Evolutionary conservation across 2,113 vertebrate species (phyloP).

Genomic region (Psilopsiagon aymara): DNA sequence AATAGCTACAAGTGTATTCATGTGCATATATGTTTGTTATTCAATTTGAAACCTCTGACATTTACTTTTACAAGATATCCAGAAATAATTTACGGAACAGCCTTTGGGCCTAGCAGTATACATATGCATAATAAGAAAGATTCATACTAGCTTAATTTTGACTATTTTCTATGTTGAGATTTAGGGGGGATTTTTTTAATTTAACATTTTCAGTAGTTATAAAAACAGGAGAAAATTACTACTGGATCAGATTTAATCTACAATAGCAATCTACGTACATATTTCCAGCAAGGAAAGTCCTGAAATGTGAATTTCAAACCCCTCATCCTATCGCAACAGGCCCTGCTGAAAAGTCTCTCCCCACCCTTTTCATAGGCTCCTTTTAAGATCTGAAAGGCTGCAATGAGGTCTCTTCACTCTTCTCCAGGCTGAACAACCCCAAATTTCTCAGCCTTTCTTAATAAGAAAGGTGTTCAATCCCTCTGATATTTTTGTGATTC

Average conservation of each 20-base stretch:
- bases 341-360: neutral
- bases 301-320: neutral
- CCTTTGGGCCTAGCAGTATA: neutral
- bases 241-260: neutral
- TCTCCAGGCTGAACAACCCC: neutral
- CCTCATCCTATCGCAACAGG: neutral
- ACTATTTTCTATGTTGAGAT: neutral
- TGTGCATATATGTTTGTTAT: neutral
- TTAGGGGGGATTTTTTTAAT: neutral
- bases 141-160: neutral
- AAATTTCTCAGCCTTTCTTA: neutral
- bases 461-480: neutral
- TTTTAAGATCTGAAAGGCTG: neutral
- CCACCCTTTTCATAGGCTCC: neutral
- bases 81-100: neutral
- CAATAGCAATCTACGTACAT: neutral
- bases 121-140: neutral
- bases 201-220: neutral
- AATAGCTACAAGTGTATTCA: neutral
- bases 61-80: neutral
- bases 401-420: neutral
- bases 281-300: neutral
- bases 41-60: neutral
- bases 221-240: neutral
- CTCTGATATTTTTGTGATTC: neutral